Base-by-base conservation (phyloP, 2,113 vertebrate genomes). In the Erinaceus europaeus region DNA sequence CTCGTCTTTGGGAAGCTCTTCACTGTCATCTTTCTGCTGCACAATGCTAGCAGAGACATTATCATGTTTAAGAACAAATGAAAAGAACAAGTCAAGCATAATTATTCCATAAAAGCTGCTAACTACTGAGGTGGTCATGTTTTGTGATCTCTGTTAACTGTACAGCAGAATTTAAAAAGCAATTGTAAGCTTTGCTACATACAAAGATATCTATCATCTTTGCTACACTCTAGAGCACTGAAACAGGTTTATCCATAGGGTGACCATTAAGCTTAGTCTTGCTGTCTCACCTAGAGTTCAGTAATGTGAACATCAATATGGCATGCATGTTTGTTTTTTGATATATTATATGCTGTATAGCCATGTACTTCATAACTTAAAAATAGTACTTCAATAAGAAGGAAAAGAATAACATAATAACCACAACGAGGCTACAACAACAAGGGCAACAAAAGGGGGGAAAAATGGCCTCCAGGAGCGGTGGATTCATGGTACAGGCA, bases 1-100 rank as follows among this genome's bases (percentile, higher is more conserved):
- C 55, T 99, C 98, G 17, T 98, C 98, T 93, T 97, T 97, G 4
- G 97, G 96, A 88, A 98, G 96, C 15, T 97, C 97, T 62, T 97
- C 96, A 25, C 97, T 96, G 6, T 74, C 6, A 64, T 90, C 89
- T 87, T 92, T 96, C 17, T 89, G 95, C 65, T 89, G 94, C 57
- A 94, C n/a, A 79, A 50, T 10, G 76, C 97, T 98, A 44, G 72
- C 9, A 59, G 20, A 46, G 81, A 96, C 91, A 74, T 53, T 1
- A 64, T 23, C 10, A 12, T 21, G 27, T 52, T 79, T 55, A 89
- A 44, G 18, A 67, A 61, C 62, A 81, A 78, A 68, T 25, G 32
- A 34, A 77, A 13, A n/a, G 38, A 83, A 75, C 44, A 46, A 53
- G 76, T 69, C 53, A 69, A 75, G 46, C 8, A 83, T 0, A 2